A percentile compares a stretch with the other conserved stretches of the same genome.
Evolutionary conservation across 2,113 vertebrate species (phyloP).

Genomic region (Anseranas semipalmata): DNA sequence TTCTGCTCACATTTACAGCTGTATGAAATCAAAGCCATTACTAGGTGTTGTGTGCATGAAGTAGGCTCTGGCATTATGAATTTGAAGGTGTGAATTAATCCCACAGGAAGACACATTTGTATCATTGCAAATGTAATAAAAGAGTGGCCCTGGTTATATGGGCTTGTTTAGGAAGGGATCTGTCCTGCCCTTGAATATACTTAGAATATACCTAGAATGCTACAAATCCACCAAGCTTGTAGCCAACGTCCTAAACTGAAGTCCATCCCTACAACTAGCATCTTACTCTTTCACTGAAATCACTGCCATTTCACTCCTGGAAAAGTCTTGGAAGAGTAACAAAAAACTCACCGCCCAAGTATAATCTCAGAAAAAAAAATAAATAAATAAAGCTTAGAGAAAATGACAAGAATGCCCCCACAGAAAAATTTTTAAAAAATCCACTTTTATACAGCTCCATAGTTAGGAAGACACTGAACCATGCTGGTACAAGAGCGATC

Average conservation of each 20-base stretch:
- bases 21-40: background rate
- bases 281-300: background rate
- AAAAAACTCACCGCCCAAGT: background rate
- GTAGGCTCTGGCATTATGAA: background rate
- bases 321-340: background rate
- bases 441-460: background rate
- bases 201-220: too few relatives aligned
- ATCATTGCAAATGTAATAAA: background rate
- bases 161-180: background rate
- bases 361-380: background rate
- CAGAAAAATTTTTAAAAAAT: background rate
- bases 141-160: background rate
- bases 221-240: background rate
- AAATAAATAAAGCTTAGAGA: background rate
- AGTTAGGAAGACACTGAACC: background rate
- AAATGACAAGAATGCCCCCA: background rate
- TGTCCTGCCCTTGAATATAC: background rate
- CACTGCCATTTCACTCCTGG: background rate
- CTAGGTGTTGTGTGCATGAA: background rate
- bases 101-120: background rate
- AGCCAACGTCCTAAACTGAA: background rate
- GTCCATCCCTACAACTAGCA: too few relatives aligned
- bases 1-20: background rate
- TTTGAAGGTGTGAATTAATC: background rate
- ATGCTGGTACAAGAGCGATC: background rate